Conservation (phyloP, 2,797 vertebrate genomes). For the Coregonus suidteri region DNA sequence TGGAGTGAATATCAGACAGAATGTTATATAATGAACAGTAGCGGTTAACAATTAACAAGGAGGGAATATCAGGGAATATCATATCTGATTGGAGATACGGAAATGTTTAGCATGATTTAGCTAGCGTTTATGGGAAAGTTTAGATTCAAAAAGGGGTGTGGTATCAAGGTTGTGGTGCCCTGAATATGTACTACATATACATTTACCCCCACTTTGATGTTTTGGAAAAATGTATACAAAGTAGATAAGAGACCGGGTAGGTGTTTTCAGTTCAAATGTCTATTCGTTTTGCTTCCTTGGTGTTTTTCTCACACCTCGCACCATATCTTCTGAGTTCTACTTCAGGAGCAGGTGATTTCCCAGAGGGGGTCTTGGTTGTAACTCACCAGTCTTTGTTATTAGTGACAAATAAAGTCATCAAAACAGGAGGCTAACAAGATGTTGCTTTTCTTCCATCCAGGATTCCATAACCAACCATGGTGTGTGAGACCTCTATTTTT, state of each 20-base stretch:
- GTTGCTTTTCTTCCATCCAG: constrained; percentile 23
- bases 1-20: background rate
- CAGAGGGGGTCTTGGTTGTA: background rate
- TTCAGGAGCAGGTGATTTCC: background rate
- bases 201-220: background rate
- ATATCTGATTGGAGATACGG: background rate
- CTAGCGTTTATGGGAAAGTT: too few species aligned
- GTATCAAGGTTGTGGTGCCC: background rate
- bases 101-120: background rate
- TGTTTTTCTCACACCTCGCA: background rate
- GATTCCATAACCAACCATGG: constrained; percentile 21
- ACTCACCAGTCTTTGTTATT: background rate
- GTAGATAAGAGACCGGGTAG: background rate
- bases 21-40: background rate
- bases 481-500: constrained; percentile 22
- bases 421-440: constrained; percentile 13
- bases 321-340: background rate
- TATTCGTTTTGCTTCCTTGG: background rate
- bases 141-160: too few species aligned
- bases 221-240: background rate
- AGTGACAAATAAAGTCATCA: constrained; percentile 10
- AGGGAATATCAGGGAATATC: background rate
- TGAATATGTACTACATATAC: background rate
- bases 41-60: background rate
- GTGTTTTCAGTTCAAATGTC: background rate